phyloP scores from a whole-genome alignment of 2,113 vertebrate genomes.

The Chaetorhynchus papuensis region DNA sequence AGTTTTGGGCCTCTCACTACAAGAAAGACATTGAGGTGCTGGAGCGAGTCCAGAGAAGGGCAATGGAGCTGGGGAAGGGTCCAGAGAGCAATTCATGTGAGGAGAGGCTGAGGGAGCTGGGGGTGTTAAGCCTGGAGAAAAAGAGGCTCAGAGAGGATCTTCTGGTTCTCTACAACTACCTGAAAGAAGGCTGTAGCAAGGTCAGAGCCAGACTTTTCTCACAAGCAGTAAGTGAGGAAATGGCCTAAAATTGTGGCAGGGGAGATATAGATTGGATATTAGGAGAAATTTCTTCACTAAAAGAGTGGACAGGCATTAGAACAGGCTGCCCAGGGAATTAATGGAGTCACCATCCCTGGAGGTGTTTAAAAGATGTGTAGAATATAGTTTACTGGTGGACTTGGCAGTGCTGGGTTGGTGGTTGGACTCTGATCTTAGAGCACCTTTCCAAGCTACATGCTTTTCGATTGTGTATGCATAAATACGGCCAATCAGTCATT shows the following conservation, averaged over 20 bases:
- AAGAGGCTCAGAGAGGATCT: too few relatives aligned
- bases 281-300: neutral
- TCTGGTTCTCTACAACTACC: fast-evolving
- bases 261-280: neutral
- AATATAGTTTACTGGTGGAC: neutral
- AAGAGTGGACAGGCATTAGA: neutral
- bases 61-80: neutral
- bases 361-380: neutral
- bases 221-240: neutral
- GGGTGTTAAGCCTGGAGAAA: neutral
- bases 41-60: neutral
- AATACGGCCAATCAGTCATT: neutral
- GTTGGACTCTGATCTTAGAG: neutral
- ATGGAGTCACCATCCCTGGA: neutral
- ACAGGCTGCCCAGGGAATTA: neutral
- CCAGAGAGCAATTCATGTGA: neutral
- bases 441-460: neutral
- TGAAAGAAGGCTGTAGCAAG: neutral
- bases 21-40: neutral
- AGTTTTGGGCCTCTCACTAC: neutral
- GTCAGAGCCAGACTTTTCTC: neutral
- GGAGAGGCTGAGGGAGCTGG: neutral
- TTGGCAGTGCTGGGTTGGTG: neutral
- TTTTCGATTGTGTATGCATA: neutral
- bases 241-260: neutral